Evolutionary conservation across 2,888 invertebrate species (phyloP).

Genomic region (Aricia artaxerxes): DNA sequence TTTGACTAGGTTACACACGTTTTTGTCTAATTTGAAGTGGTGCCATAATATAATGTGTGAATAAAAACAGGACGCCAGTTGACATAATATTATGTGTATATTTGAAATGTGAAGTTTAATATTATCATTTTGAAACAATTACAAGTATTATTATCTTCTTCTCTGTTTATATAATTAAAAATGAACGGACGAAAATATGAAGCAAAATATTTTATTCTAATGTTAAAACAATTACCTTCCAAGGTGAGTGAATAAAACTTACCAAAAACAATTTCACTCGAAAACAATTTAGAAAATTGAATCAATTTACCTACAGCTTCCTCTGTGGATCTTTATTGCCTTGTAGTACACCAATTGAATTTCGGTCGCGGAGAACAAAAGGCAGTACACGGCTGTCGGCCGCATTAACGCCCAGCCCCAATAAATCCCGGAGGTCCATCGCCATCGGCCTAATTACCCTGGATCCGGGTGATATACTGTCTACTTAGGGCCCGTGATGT

Average conservation of each 20-base stretch:
- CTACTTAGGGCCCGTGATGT: constrained; percentile 78
- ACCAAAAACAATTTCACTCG: background rate
- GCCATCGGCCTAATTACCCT: constrained; percentile 79
- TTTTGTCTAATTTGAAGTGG: background rate
- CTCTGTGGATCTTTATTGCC: background rate
- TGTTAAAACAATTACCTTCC: background rate
- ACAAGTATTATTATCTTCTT: background rate
- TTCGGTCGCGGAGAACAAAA: constrained; percentile 68
- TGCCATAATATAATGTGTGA: background rate
- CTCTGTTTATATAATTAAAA: too few species aligned
- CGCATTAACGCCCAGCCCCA: constrained; percentile 75
- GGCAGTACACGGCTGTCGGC: constrained; percentile 75
- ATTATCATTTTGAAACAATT: background rate
- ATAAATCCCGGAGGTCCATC: constrained; percentile 78
- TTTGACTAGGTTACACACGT: constrained; percentile 7
- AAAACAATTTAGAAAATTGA: constrained; percentile 7
- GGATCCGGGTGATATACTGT: constrained; percentile 79
- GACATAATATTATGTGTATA: background rate
- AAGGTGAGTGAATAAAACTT: background rate
- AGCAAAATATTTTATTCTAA: background rate
- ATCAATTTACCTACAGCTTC: background rate
- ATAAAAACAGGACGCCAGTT: background rate
- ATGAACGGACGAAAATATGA: background rate
- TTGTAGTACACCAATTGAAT: constrained; percentile 69
- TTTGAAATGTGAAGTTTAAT: too few species aligned